Evolutionary conservation across 2,797 vertebrate species (phyloP).

Genomic region (Remorina albescens): DNA sequence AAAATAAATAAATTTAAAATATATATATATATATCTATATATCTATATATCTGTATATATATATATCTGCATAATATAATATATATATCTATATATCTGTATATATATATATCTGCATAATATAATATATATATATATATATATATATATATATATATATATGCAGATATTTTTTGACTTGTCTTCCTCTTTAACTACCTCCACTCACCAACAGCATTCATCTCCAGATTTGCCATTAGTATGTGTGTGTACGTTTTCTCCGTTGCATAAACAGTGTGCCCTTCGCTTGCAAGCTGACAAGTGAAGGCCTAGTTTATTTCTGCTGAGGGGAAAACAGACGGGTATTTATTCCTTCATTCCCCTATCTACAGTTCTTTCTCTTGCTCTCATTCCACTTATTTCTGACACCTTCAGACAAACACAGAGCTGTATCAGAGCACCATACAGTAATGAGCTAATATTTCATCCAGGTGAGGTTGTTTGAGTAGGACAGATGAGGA

Average conservation of each 20-base stretch:
- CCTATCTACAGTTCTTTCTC: slow-evolving; percentile 43
- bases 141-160: slow-evolving; percentile 34
- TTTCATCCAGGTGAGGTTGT: slow-evolving; percentile 42
- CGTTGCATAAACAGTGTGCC: slow-evolving; percentile 67
- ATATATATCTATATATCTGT: slow-evolving; percentile 31
- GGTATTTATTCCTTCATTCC: slow-evolving; percentile 67
- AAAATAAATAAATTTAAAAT: too few species aligned
- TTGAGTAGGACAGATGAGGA: slow-evolving; percentile 31
- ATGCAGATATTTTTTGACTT: slow-evolving; percentile 32
- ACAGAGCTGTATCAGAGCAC: slow-evolving; percentile 8
- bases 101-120: too few species aligned
- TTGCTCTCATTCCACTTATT: slow-evolving; percentile 31
- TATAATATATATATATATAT: slow-evolving; percentile 33
- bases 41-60: slow-evolving; percentile 34
- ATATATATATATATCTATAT: too few species aligned
- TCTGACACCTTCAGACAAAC: slow-evolving; percentile 43
- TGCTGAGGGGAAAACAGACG: slow-evolving; percentile 75
- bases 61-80: slow-evolving; percentile 29
- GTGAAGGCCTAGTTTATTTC: slow-evolving; percentile 81
- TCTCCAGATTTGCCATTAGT: slow-evolving; percentile 62
- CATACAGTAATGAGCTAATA: slow-evolving; percentile 44
- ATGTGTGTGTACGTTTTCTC: slow-evolving; percentile 51
- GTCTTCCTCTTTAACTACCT: slow-evolving; percentile 37
- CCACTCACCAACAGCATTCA: slow-evolving; percentile 41
- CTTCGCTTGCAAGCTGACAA: slow-evolving; percentile 74